phyloP scores from a whole-genome alignment of 2,113 vertebrate species.

The Heteronetta atricapilla region DNA sequence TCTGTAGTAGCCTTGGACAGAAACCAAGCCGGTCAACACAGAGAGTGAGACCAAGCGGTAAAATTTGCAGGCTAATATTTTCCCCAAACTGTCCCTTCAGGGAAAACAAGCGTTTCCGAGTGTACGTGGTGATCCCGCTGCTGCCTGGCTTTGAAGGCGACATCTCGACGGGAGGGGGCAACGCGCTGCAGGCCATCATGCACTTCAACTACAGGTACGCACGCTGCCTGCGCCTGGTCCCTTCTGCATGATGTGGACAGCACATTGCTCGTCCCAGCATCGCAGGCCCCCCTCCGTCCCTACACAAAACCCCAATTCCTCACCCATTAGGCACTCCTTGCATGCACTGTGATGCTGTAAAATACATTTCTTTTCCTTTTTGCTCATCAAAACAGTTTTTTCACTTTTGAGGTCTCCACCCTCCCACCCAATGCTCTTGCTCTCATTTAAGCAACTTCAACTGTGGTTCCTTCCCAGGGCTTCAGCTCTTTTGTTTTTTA shows the following conservation, averaged over 20 bases:
- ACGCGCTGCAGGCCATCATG: slow-evolving; percentile 94
- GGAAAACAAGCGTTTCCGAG: slow-evolving; percentile 85
- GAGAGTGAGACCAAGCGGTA: fast-evolving
- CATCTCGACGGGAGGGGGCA: slow-evolving; percentile 94
- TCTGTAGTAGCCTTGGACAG: not conserved
- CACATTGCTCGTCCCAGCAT: no score
- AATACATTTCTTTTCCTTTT: not conserved
- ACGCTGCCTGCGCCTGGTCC: not conserved
- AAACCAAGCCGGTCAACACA: fast-evolving
- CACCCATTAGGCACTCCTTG: not conserved
- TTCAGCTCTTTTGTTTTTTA: not conserved
- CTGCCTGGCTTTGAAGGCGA: slow-evolving; percentile 96
- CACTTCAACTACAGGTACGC: slow-evolving; percentile 97
- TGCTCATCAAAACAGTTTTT: not conserved
- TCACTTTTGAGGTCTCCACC: not conserved
- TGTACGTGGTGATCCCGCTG: slow-evolving; percentile 93
- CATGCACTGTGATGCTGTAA: not conserved
- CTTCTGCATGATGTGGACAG: not conserved
- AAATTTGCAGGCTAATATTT: not conserved
- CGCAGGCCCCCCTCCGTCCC: not conserved
- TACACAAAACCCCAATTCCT: not conserved
- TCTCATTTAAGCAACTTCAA: not conserved
- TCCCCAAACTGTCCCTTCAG: slow-evolving; percentile 44
- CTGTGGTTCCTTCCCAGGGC: not conserved
- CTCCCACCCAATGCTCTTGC: fast-evolving